phyloP scores from a whole-genome alignment of 2,113 vertebrate species.

The Phocoena sinus region DNA sequence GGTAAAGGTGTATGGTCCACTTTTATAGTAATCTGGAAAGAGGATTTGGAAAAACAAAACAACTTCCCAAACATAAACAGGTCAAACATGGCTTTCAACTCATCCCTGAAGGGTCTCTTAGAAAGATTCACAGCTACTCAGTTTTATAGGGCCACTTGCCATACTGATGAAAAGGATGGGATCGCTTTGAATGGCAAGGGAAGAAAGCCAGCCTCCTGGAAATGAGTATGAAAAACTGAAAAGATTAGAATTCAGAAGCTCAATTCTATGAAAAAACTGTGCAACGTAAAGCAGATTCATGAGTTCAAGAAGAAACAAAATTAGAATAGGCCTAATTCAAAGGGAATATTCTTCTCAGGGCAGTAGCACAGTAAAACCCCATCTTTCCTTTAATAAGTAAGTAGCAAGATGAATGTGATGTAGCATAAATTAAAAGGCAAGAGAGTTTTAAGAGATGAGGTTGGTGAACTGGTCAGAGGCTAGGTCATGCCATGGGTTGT shows the following conservation, averaged over 20 bases:
- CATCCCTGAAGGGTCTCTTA: slow-evolving; percentile 46
- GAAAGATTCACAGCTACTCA: slow-evolving; percentile 62
- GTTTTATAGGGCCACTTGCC: slow-evolving; percentile 64
- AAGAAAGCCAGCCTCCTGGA: slow-evolving; percentile 57
- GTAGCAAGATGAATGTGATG: slow-evolving; percentile 11
- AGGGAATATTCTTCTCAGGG: slow-evolving; percentile 49
- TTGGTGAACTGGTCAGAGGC: background rate
- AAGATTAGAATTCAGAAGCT: slow-evolving; percentile 54
- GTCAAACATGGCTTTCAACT: slow-evolving; percentile 61
- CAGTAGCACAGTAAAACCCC: background rate
- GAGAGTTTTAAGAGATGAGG: background rate
- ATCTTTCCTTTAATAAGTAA: slow-evolving; percentile 30
- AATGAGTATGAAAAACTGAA: slow-evolving; percentile 52
- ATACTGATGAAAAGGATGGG: slow-evolving; percentile 50
- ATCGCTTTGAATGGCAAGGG: slow-evolving; percentile 57
- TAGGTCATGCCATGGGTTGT: background rate
- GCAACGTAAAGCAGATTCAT: slow-evolving; percentile 36
- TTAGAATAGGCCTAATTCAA: slow-evolving; percentile 56
- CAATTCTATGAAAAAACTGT: slow-evolving; percentile 42
- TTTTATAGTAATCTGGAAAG: slow-evolving; percentile 39
- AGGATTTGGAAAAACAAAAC: background rate
- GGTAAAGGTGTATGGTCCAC: background rate
- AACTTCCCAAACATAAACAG: slow-evolving; percentile 54
- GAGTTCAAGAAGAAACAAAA: slow-evolving; percentile 9
- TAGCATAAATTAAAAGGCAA: slow-evolving; percentile 56